Percentiles rank a stretch among this genome's conserved stretches.
phyloP scores from a whole-genome alignment of 2,888 invertebrate genomes.

The Amphipyra tragopoginis region DNA sequence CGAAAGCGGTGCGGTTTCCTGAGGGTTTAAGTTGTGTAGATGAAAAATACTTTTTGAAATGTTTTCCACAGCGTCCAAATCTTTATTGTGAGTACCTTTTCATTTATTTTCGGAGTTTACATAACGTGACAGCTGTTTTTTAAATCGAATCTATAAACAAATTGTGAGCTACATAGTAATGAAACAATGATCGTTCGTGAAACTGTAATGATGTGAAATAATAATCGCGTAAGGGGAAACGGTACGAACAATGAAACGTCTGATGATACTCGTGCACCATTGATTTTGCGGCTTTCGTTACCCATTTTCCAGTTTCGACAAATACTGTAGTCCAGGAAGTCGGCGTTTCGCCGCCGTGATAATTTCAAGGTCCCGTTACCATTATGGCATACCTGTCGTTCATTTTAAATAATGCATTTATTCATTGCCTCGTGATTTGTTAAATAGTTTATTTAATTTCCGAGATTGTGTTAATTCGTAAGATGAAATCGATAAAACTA shows the following conservation, averaged over 20 bases:
- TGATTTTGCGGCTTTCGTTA: constrained; percentile 18
- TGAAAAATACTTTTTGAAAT: constrained; percentile 81
- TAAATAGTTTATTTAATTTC: constrained; percentile 1
- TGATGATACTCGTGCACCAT: constrained; percentile 10
- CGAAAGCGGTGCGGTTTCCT: constrained; percentile 62
- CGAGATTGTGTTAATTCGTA: background rate
- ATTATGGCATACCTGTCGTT: constrained; percentile 21
- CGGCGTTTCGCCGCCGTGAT: constrained; percentile 20
- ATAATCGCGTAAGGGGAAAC: background rate
- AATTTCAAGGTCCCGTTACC: constrained; percentile 47
- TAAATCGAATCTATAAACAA: constrained; percentile 73
- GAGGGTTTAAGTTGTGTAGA: constrained; percentile 68
- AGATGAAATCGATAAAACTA: background rate
- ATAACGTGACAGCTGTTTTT: constrained; percentile 88
- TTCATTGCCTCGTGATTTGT: constrained; percentile 12
- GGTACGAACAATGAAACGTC: constrained; percentile 8
- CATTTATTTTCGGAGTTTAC: constrained; percentile 87
- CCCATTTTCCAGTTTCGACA: constrained; percentile 11
- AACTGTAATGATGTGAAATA: constrained; percentile 14
- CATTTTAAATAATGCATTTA: constrained; percentile 13
- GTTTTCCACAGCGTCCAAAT: constrained; percentile 86
- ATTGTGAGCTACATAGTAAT: constrained; percentile 54
- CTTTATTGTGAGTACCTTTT: constrained; percentile 84
- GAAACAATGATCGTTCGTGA: constrained; percentile 20
- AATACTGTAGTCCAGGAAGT: constrained; percentile 45